Evolutionary conservation across 2,797 vertebrate species (phyloP).

Genomic region (Sebastes elongatus): DNA sequence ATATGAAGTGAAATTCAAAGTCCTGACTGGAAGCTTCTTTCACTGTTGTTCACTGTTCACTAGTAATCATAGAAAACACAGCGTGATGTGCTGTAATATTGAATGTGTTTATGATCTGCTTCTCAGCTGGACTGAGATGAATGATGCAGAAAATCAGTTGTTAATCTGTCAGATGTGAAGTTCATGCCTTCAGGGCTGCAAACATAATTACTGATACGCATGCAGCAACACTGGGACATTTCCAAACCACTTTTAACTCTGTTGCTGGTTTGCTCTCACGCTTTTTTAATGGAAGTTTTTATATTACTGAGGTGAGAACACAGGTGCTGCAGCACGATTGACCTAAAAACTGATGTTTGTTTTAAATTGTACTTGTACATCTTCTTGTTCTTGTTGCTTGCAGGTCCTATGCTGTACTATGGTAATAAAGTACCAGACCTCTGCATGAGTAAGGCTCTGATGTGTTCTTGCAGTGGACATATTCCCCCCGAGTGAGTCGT

Average conservation of each 20-base stretch:
- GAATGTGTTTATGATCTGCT: neutral
- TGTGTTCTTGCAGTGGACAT: conserved; percentile 23
- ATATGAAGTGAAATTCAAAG: neutral
- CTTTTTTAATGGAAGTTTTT: conserved; percentile 5
- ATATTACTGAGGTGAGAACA: neutral
- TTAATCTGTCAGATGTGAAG: conserved; percentile 4
- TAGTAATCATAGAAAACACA: neutral
- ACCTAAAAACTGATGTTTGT: neutral
- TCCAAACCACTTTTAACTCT: conserved; percentile 7
- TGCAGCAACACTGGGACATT: conserved; percentile 15
- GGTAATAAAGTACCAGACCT: conserved; percentile 40
- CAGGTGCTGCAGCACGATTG: neutral
- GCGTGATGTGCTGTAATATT: neutral
- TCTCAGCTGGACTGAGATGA: conserved; percentile 42
- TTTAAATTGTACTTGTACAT: neutral
- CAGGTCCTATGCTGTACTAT: conserved; percentile 7
- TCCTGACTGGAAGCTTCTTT: neutral
- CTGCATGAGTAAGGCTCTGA: conserved; percentile 1
- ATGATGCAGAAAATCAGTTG: conserved; percentile 1
- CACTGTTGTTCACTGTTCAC: neutral
- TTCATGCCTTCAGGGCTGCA: conserved; percentile 2
- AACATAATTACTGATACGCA: conserved; percentile 18
- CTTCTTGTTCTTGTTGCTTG: neutral
- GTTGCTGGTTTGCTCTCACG: neutral
- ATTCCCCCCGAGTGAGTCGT: conserved; percentile 27